These are phyloP conservation scores for Eucidaris tribuloides DNA, from an alignment of 35 echinoderm and acorn worm species.

Conservation along the genomic window DNA sequence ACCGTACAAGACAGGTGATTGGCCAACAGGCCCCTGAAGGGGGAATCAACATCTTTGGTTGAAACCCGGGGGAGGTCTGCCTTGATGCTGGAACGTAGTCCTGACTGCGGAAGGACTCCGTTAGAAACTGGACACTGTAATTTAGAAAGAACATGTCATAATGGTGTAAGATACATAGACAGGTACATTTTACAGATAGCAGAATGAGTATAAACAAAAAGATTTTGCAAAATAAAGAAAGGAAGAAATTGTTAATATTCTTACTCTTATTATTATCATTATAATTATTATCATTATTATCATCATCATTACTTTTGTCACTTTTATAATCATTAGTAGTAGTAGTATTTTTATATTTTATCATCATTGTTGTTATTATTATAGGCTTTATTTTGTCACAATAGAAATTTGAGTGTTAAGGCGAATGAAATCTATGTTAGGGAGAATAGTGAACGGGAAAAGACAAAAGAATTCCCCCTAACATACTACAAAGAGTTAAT, in stretches of 20 bases:
- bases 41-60: conserved; percentile 59
- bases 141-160: neutral
- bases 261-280: neutral
- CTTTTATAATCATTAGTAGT: neutral
- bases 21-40: conserved; percentile 83
- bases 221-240: too few species aligned
- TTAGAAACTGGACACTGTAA: conserved; percentile 40
- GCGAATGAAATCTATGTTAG: too few species aligned
- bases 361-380: neutral
- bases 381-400: too few species aligned
- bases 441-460: too few species aligned
- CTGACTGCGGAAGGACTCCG: conserved; percentile 47
- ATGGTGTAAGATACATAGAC: neutral
- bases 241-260: too few species aligned
- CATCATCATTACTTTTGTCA: neutral
- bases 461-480: too few species aligned
- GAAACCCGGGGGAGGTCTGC: conserved; percentile 59
- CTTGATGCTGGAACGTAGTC: conserved; percentile 66
- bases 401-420: too few species aligned
- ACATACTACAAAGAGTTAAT: too few species aligned
- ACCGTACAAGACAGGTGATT: conserved; percentile 88
- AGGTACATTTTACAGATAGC: neutral
- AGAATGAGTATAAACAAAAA: too few species aligned
- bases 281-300: neutral
- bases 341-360: neutral